phyloP scores from a whole-genome alignment of 2,113 vertebrate species.

The Pomatorhinus ruficollis region DNA sequence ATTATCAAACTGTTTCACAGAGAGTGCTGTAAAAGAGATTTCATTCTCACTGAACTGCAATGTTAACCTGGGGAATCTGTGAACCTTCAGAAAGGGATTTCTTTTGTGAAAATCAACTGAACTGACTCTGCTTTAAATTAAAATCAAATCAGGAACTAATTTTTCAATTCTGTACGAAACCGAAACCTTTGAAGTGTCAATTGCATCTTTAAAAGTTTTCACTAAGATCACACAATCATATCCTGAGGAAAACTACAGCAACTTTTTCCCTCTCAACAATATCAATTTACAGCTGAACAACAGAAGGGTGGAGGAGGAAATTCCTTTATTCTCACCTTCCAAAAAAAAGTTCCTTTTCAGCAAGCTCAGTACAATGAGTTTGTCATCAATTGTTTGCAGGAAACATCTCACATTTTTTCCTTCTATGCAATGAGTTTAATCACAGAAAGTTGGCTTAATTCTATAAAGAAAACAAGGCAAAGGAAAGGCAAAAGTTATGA shows the following conservation, averaged over 20 bases:
- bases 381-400: conserved; percentile 65
- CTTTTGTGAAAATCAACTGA: background rate
- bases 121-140: background rate
- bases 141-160: background rate
- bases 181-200: background rate
- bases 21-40: background rate
- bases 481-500: background rate
- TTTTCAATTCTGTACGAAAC: background rate
- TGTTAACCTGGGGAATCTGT: background rate
- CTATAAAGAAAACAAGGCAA: background rate
- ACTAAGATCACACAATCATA: conserved; percentile 11
- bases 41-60: background rate
- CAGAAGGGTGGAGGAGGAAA: conserved; percentile 76
- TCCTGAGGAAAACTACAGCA: conserved; percentile 51
- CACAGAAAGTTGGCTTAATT: conserved; percentile 28
- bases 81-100: background rate
- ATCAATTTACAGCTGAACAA: conserved; percentile 72
- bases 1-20: background rate
- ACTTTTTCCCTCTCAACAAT: conserved; percentile 57
- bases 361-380: conserved; percentile 50
- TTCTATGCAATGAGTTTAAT: conserved; percentile 35
- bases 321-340: conserved; percentile 70
- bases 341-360: conserved; percentile 43
- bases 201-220: conserved; percentile 34
- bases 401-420: conserved; percentile 47